Percentiles rank a stretch among this genome's conserved stretches.
Conservation (phyloP, 2,797 vertebrate species). For the Uromys caudimaculatus region DNA sequence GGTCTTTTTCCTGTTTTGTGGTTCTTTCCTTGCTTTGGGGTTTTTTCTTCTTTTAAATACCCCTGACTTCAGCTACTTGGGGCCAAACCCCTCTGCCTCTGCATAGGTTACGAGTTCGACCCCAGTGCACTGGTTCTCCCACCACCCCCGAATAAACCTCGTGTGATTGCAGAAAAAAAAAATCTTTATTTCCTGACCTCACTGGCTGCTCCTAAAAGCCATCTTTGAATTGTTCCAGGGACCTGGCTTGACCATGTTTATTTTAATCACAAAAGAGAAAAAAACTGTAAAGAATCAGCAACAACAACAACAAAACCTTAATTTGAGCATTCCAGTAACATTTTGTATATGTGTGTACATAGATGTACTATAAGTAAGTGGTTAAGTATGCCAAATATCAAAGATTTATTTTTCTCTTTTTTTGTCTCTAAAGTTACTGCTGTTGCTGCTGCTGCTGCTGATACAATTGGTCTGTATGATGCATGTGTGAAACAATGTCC, state of each 20-base stretch:
- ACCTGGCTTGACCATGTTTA: neutral
- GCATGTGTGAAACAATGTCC: neutral
- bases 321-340: neutral
- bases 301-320: neutral
- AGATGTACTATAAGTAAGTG: neutral
- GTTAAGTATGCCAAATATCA: neutral
- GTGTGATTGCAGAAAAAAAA: too few species aligned
- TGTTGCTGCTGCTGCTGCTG: too few species aligned
- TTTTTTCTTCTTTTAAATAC: too few species aligned
- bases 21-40: too few species aligned
- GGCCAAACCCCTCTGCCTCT: too few species aligned
- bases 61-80: too few species aligned
- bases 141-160: too few species aligned
- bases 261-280: neutral
- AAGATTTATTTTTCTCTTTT: neutral
- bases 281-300: neutral
- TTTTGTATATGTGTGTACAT: neutral
- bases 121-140: too few species aligned
- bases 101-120: too few species aligned
- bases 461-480: too few species aligned
- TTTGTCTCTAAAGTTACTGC: neutral
- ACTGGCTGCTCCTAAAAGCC: neutral
- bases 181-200: neutral
- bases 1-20: too few species aligned
- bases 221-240: neutral